Conservation (phyloP, 2,797 vertebrate genomes). For the Corythornis leucogaster region DNA sequence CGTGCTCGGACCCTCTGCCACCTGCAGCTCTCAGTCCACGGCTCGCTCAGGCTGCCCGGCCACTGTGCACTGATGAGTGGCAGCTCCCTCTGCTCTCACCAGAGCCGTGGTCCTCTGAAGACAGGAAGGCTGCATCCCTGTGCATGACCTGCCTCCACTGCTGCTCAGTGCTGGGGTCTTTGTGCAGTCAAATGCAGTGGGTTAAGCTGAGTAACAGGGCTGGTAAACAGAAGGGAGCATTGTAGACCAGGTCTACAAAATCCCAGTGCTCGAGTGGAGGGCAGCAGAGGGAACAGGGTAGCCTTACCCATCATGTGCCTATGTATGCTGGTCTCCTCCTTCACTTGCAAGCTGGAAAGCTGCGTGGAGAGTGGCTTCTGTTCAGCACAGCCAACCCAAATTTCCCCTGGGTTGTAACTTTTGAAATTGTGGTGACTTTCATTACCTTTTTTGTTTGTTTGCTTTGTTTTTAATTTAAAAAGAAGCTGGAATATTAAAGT, state of each 20-base stretch:
- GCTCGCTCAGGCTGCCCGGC: background rate
- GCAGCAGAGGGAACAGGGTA: background rate
- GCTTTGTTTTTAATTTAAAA: slow-evolving; percentile 15
- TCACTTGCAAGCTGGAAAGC: background rate
- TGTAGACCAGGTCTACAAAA: background rate
- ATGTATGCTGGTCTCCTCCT: background rate
- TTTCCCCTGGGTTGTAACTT: background rate
- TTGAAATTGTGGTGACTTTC: background rate
- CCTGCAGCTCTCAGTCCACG: fast-evolving
- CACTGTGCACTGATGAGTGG: fast-evolving
- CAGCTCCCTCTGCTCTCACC: background rate
- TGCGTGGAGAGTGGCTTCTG: background rate
- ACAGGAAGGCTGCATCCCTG: background rate
- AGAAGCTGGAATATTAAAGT: slow-evolving; percentile 26
- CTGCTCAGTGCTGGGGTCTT: background rate
- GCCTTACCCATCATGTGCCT: fast-evolving
- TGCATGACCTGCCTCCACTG: background rate
- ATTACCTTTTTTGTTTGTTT: background rate
- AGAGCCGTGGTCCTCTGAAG: background rate
- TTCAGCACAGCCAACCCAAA: background rate
- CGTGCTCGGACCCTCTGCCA: fast-evolving
- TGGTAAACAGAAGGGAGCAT: background rate
- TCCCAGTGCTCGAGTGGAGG: background rate
- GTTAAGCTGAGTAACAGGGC: background rate
- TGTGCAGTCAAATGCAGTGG: fast-evolving